Evolutionary conservation across 1,140 invertebrate genomes (phyloP), one percentile per base, ranked within the genome.

Genomic region (Zaprionus camerounensis): DNA sequence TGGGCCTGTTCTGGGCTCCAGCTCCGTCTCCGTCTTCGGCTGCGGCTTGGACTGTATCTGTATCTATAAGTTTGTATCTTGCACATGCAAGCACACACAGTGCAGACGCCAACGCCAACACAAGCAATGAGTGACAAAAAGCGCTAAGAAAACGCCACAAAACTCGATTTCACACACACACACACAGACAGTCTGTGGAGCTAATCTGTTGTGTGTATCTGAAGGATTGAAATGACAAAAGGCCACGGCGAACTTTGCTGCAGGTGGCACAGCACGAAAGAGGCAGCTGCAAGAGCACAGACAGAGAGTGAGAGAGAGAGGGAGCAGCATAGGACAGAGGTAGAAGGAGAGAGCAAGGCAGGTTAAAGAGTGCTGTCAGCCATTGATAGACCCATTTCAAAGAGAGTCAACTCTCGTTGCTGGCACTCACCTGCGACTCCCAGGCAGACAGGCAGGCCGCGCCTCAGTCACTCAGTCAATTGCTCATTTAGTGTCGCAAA

Each of bases 401-500:
- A 69, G 31, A 46, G 41, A 46, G n/a, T 46, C n/a, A 7, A 17
- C 41, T 44, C 38, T n/a, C 5, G 4, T 17, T 2, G 51, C 38
- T 41, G 36, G 15, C 36, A 55, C 34, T 65, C 61, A 72, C 55
- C 63, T 67, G 70, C 26, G 2, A 17, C 41, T 17, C 7, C 41
- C n/a, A 9, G 9, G 31, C 31, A 11, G 31, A 9, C 20, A 20
- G 20, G 20, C n/a, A 7, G 28, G 28, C 20, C 20, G 20, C 20
- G 31, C 38, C 38, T 17, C 41, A 46, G 67, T 84, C 83, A 84
- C 70, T 78, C 70, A 87, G 84, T 87, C 84, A 88, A 87, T 87
- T 87, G 84, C 84, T 87, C 85, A 87, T 87, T 87, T 87, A 87
- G 84, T 84, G 85, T 87, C 85, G 41, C 41, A 90, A 84, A 87